A percentile compares a stretch with the other conserved stretches of the same genome.
Conservation (phyloP, 2,797 vertebrate genomes). For the Zenarchopterus dispar region DNA sequence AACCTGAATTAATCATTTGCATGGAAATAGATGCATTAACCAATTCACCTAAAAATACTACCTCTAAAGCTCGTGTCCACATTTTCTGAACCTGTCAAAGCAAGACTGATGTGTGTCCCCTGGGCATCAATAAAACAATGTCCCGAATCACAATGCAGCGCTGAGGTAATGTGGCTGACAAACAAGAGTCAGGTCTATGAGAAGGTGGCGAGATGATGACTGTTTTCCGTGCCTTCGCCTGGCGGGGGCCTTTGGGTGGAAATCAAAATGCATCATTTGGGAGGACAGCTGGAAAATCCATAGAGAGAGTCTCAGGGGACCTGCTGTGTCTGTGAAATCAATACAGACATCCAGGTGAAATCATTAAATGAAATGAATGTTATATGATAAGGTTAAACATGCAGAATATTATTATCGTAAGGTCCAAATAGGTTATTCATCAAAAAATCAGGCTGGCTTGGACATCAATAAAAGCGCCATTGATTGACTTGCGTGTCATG, state of each 20-base stretch:
- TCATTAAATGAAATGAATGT: conserved; percentile 75
- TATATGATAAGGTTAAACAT: conserved; percentile 70
- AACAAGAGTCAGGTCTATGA: conserved; percentile 67
- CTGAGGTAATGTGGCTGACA: conserved; percentile 54
- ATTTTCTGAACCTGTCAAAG: conserved; percentile 35
- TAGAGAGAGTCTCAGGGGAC: conserved; percentile 70
- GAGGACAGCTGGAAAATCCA: conserved; percentile 80
- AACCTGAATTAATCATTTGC: conserved; percentile 63
- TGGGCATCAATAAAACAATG: conserved; percentile 64
- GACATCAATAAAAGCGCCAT: conserved; percentile 46
- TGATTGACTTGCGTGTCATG: conserved; percentile 37
- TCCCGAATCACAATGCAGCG: conserved; percentile 59
- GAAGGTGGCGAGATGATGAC: conserved; percentile 65
- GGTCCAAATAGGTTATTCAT: conserved; percentile 71
- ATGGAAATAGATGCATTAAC: conserved; percentile 50
- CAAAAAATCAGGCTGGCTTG: conserved; percentile 55
- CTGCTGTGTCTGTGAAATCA: conserved; percentile 73
- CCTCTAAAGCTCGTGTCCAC: conserved; percentile 39
- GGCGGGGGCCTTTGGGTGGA: conserved; percentile 60
- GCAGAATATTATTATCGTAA: conserved; percentile 73
- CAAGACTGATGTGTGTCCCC: conserved; percentile 41
- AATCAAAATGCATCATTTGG: conserved; percentile 75
- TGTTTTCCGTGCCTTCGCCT: conserved; percentile 69
- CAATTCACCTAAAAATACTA: conserved; percentile 47
- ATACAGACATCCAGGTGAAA: conserved; percentile 71